A percentile compares a stretch with the other conserved stretches of the same genome.
phyloP scores from a whole-genome alignment of 2,797 vertebrate species.

The Ispidina picta region DNA sequence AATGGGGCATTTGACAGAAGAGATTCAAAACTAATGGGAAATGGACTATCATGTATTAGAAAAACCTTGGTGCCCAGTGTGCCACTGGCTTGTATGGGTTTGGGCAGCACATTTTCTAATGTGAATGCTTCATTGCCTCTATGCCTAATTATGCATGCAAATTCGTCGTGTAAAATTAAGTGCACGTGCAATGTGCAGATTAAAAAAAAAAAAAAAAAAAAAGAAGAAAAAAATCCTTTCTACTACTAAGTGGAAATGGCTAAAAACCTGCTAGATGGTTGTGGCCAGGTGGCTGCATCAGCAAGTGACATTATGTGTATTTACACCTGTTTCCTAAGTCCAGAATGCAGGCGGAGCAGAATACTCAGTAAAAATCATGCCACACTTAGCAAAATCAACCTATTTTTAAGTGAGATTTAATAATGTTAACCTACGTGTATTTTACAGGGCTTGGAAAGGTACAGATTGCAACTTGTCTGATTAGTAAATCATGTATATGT shows the following conservation, averaged over 20 bases:
- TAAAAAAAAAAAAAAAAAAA: neutral
- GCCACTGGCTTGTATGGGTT: neutral
- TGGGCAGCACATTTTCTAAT: neutral
- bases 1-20: conserved; percentile 20
- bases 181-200: neutral
- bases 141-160: neutral
- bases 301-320: neutral
- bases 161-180: neutral
- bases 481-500: neutral
- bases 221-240: neutral
- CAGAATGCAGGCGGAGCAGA: neutral
- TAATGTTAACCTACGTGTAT: neutral
- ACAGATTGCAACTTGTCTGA: neutral
- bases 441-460: neutral
- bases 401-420: conserved; percentile 3
- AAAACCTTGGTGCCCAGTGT: neutral
- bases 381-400: neutral
- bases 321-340: neutral
- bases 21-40: neutral
- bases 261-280: neutral
- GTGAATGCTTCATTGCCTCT: neutral
- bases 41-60: neutral
- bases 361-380: neutral
- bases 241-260: neutral
- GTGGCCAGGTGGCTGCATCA: neutral